These are phyloP conservation scores for Elaphurus davidianus DNA, from an alignment of 2,113 vertebrate genomes.

Conservation along the genomic window DNA sequence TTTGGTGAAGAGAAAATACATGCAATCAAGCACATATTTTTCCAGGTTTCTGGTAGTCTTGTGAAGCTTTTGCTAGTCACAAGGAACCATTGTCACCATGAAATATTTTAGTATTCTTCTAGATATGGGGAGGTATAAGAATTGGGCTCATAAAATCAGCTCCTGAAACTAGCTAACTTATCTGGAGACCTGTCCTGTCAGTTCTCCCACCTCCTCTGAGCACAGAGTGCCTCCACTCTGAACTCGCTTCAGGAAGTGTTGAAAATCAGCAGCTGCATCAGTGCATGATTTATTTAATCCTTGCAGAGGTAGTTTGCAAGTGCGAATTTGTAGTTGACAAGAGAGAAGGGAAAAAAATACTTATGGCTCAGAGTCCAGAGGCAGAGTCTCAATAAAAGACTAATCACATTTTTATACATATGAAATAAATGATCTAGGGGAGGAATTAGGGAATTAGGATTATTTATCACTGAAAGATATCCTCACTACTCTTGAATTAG, in stretches of 20 bases:
- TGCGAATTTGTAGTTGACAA: background rate
- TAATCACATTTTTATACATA: background rate
- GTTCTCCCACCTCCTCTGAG: background rate
- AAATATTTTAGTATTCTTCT: background rate
- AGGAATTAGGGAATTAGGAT: background rate
- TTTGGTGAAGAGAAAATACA: background rate
- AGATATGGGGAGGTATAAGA: background rate
- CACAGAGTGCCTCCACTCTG: background rate
- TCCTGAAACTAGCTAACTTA: background rate
- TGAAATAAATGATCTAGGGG: background rate
- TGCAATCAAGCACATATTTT: background rate
- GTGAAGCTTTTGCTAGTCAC: background rate
- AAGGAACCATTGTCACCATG: accelerated
- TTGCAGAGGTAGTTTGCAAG: background rate
- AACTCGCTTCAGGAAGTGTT: background rate
- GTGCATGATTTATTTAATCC: background rate
- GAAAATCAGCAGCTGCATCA: background rate
- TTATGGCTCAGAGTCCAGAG: background rate
- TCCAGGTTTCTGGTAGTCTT: background rate
- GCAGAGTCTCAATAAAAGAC: background rate
- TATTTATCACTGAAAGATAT: background rate
- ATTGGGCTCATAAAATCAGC: background rate
- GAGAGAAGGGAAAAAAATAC: background rate
- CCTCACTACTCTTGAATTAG: background rate
- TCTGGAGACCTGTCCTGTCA: background rate